Evolutionary conservation across 2,888 invertebrate species (phyloP).

Genomic region (Ochropleura plecta): DNA sequence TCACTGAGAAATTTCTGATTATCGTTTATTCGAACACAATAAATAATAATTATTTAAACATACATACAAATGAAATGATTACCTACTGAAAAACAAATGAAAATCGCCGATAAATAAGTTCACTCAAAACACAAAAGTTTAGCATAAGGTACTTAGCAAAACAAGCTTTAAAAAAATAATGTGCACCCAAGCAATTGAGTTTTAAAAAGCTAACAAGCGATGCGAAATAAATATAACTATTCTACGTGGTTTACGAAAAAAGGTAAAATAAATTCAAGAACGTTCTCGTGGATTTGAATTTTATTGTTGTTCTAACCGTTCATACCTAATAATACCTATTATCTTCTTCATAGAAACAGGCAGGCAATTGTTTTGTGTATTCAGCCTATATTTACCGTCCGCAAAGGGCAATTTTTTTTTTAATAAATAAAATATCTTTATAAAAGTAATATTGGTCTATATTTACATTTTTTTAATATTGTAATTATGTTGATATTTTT

Average conservation of each 20-base stretch:
- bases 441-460: background rate
- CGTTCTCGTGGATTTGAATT: constrained; percentile 23
- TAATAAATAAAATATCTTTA: background rate
- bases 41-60: background rate
- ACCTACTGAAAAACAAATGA: background rate
- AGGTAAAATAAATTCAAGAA: background rate
- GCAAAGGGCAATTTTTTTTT: no score
- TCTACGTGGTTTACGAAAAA: background rate
- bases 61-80: constrained; percentile 1
- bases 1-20: background rate
- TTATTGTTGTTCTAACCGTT: background rate
- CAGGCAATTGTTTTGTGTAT: constrained; percentile 20
- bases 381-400: constrained; percentile 18
- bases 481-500: background rate
- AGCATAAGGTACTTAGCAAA: background rate
- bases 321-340: no score
- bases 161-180: background rate
- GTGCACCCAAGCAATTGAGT: background rate
- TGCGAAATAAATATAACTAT: background rate
- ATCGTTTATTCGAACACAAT: background rate
- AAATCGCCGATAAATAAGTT: background rate
- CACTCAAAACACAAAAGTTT: background rate
- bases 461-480: no score
- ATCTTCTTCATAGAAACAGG: background rate
- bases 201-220: background rate